Evolutionary conservation across 2,113 vertebrate species (phyloP).

Genomic region (Sminthopsis crassicaudata): DNA sequence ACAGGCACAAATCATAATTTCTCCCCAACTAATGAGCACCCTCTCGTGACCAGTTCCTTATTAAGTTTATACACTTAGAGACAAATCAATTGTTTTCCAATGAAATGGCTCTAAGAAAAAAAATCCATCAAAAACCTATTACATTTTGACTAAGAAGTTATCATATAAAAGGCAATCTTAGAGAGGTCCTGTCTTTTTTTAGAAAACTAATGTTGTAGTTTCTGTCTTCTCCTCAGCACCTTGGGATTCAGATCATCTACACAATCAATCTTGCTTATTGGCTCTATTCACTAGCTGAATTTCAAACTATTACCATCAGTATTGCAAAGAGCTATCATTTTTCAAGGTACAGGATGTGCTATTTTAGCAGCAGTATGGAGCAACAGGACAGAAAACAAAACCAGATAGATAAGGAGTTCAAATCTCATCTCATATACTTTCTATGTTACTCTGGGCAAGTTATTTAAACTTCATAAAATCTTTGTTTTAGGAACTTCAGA

Average conservation of each 20-base stretch:
- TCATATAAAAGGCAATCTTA: not conserved
- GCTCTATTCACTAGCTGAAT: not conserved
- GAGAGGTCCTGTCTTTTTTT: slow-evolving; percentile 27
- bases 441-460: not conserved
- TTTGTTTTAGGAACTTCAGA: too few relatives aligned
- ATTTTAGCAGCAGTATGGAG: not conserved
- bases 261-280: not conserved
- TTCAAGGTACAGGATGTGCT: not conserved
- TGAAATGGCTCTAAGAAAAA: slow-evolving; percentile 35
- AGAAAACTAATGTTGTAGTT: not conserved
- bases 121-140: not conserved
- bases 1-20: not conserved
- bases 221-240: not conserved
- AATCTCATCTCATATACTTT: not conserved
- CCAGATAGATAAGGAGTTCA: not conserved
- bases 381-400: not conserved
- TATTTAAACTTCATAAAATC: too few relatives aligned
- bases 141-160: not conserved
- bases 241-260: slow-evolving; percentile 1
- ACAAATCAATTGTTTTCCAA: slow-evolving; percentile 9
- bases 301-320: not conserved
- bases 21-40: not conserved
- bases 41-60: not conserved
- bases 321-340: too few relatives aligned
- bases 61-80: not conserved